These are phyloP conservation scores for Heliothis virescens DNA, from an alignment of 1,140 invertebrate genomes.

Conservation along the genomic window DNA sequence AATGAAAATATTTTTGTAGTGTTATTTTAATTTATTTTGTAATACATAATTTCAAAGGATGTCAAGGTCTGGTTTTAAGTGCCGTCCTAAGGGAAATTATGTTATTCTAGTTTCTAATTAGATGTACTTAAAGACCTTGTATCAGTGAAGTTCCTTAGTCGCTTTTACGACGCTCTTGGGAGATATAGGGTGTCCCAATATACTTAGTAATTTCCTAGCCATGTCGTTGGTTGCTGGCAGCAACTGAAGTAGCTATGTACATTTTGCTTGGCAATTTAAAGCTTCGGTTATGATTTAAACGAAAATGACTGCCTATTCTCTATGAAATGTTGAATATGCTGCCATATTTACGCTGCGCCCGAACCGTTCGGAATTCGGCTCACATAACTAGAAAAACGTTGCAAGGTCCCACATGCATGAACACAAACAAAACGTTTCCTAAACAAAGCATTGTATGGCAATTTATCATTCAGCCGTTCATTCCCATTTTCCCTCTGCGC, in stretches of 20 bases:
- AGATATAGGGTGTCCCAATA: conserved; percentile 12
- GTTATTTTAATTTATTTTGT: too few relatives aligned
- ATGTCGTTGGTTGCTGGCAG: neutral
- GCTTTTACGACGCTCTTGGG: conserved; percentile 17
- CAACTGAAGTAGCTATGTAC: neutral
- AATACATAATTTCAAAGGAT: too few relatives aligned
- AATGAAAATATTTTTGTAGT: too few relatives aligned
- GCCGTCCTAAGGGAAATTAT: conserved; percentile 29
- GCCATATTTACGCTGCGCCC: neutral
- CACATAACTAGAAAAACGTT: conserved; percentile 11
- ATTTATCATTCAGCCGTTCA: conserved; percentile 42
- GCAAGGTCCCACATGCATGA: conserved; percentile 7
- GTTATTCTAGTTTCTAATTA: conserved; percentile 24
- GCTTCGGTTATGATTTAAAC: neutral
- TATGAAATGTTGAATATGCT: conserved; percentile 1
- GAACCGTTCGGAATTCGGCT: neutral
- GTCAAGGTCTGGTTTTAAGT: conserved; percentile 25
- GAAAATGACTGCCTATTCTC: too few relatives aligned
- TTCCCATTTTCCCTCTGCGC: conserved; percentile 41
- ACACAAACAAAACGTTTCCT: conserved; percentile 25
- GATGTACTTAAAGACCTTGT: conserved; percentile 4
- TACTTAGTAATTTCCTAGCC: conserved; percentile 1
- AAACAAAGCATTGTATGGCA: conserved; percentile 30
- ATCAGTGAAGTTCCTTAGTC: conserved; percentile 14
- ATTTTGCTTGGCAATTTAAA: neutral